phyloP scores from a whole-genome alignment of 1,140 invertebrate species.

The Andricus grossulariae region DNA sequence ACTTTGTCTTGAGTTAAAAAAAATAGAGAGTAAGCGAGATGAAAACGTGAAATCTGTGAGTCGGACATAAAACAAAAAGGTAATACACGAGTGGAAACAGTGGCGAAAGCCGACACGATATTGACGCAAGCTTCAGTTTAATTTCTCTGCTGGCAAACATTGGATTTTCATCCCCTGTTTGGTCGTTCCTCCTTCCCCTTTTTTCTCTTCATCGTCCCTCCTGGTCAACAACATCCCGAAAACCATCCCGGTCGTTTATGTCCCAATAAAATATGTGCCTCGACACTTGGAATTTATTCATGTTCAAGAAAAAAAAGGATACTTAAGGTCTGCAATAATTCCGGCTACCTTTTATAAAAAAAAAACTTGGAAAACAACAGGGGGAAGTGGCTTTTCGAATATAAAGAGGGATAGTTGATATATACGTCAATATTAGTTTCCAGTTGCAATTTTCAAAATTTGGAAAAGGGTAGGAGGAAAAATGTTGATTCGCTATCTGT shows the following conservation, averaged over 20 bases:
- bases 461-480: no score
- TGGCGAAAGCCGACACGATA: conserved; percentile 70
- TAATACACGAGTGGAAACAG: conserved; percentile 59
- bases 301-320: neutral
- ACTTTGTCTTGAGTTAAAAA: no score
- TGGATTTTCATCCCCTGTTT: conserved; percentile 66
- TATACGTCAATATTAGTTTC: neutral
- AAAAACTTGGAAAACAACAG: neutral
- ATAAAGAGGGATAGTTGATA: neutral
- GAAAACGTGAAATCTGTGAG: conserved; percentile 53
- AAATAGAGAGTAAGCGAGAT: conserved; percentile 12
- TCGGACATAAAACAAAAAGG: conserved; percentile 54
- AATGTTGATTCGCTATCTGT: no score
- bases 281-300: neutral
- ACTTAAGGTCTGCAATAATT: neutral
- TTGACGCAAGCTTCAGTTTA: conserved; percentile 74
- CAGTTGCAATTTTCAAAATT: no score
- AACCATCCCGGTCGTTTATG: neutral
- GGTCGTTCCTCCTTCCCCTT: conserved; percentile 46
- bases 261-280: neutral
- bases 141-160: conserved; percentile 72
- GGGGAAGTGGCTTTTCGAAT: conserved; percentile 8
- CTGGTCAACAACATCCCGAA: neutral
- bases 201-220: neutral
- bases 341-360: neutral